Conservation (phyloP, 2,113 vertebrate genomes). For the Phrynosoma blainvillii region DNA sequence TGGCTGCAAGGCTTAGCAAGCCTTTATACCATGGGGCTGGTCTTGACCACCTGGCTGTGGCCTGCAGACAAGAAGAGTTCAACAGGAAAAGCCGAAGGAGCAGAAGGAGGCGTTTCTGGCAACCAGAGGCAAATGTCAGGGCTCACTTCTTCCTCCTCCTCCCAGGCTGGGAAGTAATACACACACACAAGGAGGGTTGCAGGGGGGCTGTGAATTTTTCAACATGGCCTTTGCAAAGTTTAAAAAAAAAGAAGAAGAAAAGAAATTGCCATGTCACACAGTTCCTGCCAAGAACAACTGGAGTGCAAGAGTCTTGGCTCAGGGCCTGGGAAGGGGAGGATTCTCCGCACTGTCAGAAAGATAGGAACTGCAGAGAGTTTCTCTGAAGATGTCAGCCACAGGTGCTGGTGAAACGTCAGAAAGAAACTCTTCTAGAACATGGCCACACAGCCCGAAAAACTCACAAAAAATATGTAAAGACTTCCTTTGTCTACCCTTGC, state of each 20-base stretch:
- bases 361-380: not conserved
- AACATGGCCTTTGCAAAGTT: not conserved
- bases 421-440: no score
- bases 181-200: not conserved
- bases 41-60: constrained; percentile 81
- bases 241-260: not conserved
- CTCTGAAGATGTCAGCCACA: no score
- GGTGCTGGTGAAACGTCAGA: no score
- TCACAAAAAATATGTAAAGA: no score
- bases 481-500: no score
- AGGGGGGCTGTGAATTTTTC: not conserved
- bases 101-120: constrained; percentile 66
- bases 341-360: not conserved
- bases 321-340: not conserved
- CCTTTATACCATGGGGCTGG: constrained; percentile 81
- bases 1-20: constrained; percentile 78
- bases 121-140: constrained; percentile 71
- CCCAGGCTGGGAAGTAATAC: not conserved
- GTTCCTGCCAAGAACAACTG: constrained; percentile 21
- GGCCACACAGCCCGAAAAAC: no score
- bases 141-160: not conserved
- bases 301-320: not conserved
- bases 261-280: not conserved
- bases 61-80: constrained; percentile 55
- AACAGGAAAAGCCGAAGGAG: constrained; percentile 55